Evolutionary conservation across 2,113 vertebrate species (phyloP), one percentile per base, ranked within the genome.

Genomic region (Nycticryphes semicollaris): DNA sequence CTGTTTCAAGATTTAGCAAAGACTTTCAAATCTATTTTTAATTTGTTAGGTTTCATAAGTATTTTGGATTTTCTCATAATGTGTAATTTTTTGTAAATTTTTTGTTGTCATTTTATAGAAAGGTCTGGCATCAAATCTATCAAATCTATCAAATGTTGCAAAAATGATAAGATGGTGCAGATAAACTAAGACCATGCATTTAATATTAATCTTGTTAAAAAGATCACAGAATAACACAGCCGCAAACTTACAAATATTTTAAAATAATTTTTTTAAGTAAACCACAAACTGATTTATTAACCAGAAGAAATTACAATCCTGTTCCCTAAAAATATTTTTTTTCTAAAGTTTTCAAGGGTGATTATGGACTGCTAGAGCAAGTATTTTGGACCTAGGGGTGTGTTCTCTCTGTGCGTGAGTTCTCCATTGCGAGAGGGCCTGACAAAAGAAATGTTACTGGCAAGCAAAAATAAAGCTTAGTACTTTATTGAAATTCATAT

Each of bases 361-460:
- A 51, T 22, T 84, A 16, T 66, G 25, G 7, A 4, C 33, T 37
- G 22, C 4, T 11, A 74, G 6, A 14, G 10, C 37, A 30, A 59
- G 1, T 13, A 50, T 53, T 45, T 62, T 19, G 6, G 19, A 33
- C 5, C 3, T 77, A 18, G 3, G 3, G 2, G 0, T 35, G 7
- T 1, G 1, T 20, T 85, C 1, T 74, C 9, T n/a, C 6, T 7
- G 3, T 0, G 2, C 4, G 4, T 4, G 4, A 43, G 43, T 19
- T 53, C 35, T 48, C 6, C 9, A 14, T 9, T 67, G 7, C 14
- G 13, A 56, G n/a, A 16, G 8, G 0, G 6, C 17, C 14, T 59
- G 47, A 48, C 10, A 59, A 83, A 43, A 7, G 3, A 84, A 4
- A 10, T 10, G 5, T 23, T 21, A 43, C 4, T 70, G 6, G 14